Base-by-base conservation (phyloP, 2,888 invertebrate species). In the Beris chalybata region DNA sequence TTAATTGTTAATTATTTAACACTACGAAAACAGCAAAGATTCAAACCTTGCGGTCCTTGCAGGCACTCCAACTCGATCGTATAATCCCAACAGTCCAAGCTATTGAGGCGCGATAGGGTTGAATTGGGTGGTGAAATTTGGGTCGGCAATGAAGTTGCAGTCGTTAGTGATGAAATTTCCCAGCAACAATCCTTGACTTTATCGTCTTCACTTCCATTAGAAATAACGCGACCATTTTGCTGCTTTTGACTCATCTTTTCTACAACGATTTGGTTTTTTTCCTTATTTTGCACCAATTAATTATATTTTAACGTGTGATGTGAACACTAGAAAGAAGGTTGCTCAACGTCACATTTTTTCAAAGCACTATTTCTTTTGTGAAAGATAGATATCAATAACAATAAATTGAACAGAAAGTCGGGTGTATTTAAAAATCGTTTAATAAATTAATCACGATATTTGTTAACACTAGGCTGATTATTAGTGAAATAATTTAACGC, bases 71-170 rank as follows among this genome's bases (percentile, higher is more conserved):
- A 82, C 78, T 92, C 92, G 74, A 92, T 89, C 56, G 90, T 89
- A 78, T 92, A 92, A 84, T 92, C 92, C 92, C 92, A 92, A 75
- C 87, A 87, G 78, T 92, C 92, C 79, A 92, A 80, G 61, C 91
- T 90, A 76, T 87, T 89, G 72, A 88, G 80, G 66, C 73, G 73
- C 13, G 75, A 74, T 48, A 75, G 65, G 59, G 66, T 44, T 31
- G 63, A 48, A 69, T 85, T 69, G 9, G 69, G 31, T n/a, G 64
- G 44, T 31, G 59, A 31, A 11, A 64, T 13, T 43, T 59, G 15
- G 7, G 63, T 13, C 22, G 52, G n/a, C 5, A 59, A 44, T 32
- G 56, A 31, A 12, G 55, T 6, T 11, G 31, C 47, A 59, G 22
- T 50, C 38, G 52, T n/a, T 43, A 57, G 50, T 12, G 53, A 38